Base-by-base conservation (phyloP, 2,797 vertebrate genomes). In the Chelidonichthys spinosus region DNA sequence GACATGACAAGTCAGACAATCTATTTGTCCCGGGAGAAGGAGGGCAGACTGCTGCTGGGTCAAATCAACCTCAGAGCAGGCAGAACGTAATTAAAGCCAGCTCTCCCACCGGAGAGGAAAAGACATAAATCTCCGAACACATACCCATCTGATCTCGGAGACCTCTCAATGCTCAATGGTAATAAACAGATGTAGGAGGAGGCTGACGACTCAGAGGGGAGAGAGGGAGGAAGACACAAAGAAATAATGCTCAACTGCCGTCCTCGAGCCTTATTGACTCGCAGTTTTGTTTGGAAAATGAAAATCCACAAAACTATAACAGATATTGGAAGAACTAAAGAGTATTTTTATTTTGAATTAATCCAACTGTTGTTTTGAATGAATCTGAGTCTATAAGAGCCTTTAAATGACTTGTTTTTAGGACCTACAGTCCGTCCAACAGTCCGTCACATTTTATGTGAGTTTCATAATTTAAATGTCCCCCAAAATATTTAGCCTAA, bases 61-160 rank as follows among this genome's bases (percentile, higher is more conserved):
- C 95, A 95, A 90, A 78, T 90, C 92, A 93, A 95, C 94, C 94
- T 76, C 2, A 35, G 78, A 86, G 76, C 81, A 77, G 78, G 74
- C 83, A 72, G 81, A 81, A 79, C 13, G 25, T 91, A 93, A 95
- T 93, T 94, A 92, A 79, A 91, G 84, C 61, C 86, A 58, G 74
- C 84, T 85, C 87, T 88, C 87, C 90, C 87, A 90, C 85, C 46
- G 62, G 15, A 77, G 52, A 81, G 85, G 85, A 84, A 75, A 77
- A 82, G 63, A 72, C 87, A 90, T 93, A 91, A 94, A 92, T 93
- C 89, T 86, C 53, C 54, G 17, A 55, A 76, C 84, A 85, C 90
- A 76, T 64, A 84, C 80, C 86, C 78, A 78, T 89, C 76, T 72
- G 68, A 83, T 77, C 70, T 59, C 9, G 59, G 72, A 86, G 73